Conservation (phyloP, 1,140 invertebrate species). For the Metopolophium dirhodum region DNA sequence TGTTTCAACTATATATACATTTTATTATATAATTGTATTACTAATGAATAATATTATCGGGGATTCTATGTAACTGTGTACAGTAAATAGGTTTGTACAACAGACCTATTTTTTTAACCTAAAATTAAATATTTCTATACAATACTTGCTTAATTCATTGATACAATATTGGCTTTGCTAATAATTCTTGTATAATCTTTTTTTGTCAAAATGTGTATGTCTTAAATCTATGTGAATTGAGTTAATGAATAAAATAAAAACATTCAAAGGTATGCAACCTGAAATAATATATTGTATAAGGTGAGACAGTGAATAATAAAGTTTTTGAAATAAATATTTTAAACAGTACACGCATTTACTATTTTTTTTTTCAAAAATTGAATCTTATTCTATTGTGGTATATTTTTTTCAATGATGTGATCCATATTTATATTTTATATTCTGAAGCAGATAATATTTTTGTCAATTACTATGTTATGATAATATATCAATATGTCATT, state of each 20-base stretch:
- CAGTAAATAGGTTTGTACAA: not conserved
- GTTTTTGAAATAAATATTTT: not conserved
- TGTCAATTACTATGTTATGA: not conserved
- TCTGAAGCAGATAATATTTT: not conserved
- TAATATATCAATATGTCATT: not conserved
- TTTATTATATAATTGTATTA: no score
- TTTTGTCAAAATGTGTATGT: not conserved
- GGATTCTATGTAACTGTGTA: not conserved
- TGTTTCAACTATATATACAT: not conserved
- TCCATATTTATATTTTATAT: not conserved
- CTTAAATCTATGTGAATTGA: not conserved
- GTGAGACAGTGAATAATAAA: no score
- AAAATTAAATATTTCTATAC: not conserved
- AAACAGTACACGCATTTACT: not conserved
- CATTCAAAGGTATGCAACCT: not conserved
- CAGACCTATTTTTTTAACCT: not conserved
- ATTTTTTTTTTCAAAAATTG: no score
- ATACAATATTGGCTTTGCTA: not conserved
- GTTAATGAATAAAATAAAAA: not conserved
- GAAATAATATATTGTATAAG: not conserved
- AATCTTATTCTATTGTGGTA: no score
- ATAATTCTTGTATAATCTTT: not conserved
- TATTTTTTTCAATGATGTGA: not conserved
- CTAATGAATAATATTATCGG: no score
- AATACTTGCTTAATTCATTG: not conserved